A percentile compares a stretch with the other conserved stretches of the same genome.
These are phyloP conservation scores for Neodiprion fabricii DNA, from an alignment of 1,140 invertebrate genomes.

Conservation along the genomic window DNA sequence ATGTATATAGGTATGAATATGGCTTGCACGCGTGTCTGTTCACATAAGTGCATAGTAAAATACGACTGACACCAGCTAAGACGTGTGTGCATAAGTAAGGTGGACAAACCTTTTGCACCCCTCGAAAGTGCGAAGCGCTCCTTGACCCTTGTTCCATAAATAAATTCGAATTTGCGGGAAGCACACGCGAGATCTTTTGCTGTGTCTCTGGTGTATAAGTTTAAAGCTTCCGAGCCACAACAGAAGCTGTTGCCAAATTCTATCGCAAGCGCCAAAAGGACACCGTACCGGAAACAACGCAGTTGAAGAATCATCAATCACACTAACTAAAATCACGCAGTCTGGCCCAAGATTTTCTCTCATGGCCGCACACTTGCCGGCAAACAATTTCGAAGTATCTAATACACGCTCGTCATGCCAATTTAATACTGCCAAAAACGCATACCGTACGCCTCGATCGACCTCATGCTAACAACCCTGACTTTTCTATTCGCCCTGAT, in stretches of 20 bases:
- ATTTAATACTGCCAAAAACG: background rate
- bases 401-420: background rate
- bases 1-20: no score
- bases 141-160: background rate
- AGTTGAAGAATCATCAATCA: background rate
- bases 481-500: background rate
- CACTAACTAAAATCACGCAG: background rate
- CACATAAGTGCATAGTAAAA: no score
- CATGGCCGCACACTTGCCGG: background rate
- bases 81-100: no score
- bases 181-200: background rate
- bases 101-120: background rate
- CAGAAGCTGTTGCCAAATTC: background rate
- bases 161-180: background rate
- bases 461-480: background rate
- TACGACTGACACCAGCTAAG: no score
- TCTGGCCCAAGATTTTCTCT: background rate
- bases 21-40: no score
- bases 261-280: background rate
- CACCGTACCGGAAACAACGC: background rate
- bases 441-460: background rate
- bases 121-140: background rate
- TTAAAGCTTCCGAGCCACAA: background rate
- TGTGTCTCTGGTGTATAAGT: background rate
- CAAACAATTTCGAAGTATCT: background rate